These are phyloP conservation scores for Porphyrio hochstetteri DNA, from an alignment of 2,113 vertebrate genomes.

Conservation along the genomic window DNA sequence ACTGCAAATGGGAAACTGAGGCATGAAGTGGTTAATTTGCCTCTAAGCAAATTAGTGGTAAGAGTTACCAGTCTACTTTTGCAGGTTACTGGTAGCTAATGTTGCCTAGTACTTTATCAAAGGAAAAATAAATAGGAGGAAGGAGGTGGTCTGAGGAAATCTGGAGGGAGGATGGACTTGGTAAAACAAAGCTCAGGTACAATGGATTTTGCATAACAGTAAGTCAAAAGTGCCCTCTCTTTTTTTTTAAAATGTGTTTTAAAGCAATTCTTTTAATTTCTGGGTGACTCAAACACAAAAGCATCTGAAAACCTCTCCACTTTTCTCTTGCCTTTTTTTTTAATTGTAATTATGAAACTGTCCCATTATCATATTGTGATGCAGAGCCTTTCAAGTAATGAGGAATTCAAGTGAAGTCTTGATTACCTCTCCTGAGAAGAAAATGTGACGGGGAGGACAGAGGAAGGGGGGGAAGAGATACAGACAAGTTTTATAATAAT, in stretches of 20 bases:
- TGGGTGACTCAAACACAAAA: conserved; percentile 41
- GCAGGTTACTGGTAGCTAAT: neutral
- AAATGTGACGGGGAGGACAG: conserved; percentile 39
- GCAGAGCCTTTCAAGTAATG: conserved; percentile 61
- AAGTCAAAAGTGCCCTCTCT: neutral
- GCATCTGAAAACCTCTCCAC: conserved; percentile 26
- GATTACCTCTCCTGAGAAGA: conserved; percentile 67
- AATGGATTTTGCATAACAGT: neutral
- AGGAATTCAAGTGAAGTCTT: conserved; percentile 63
- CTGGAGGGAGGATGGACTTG: neutral
- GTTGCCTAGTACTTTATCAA: neutral
- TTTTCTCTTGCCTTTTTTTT: conserved; percentile 23
- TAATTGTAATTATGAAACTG: conserved; percentile 55
- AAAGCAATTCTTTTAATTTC: conserved; percentile 32
- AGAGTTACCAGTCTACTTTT: neutral
- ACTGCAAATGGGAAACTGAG: neutral
- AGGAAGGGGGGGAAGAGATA: neutral
- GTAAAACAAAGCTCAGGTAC: neutral
- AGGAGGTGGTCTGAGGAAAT: neutral
- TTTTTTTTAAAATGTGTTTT: neutral
- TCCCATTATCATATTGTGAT: conserved; percentile 67
- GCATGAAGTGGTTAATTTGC: neutral
- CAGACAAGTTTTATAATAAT: conserved; percentile 46
- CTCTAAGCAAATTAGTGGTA: neutral
- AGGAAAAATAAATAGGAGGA: neutral